Base-by-base conservation (phyloP, 2,113 vertebrate species). In the Prunella fulvescens region DNA sequence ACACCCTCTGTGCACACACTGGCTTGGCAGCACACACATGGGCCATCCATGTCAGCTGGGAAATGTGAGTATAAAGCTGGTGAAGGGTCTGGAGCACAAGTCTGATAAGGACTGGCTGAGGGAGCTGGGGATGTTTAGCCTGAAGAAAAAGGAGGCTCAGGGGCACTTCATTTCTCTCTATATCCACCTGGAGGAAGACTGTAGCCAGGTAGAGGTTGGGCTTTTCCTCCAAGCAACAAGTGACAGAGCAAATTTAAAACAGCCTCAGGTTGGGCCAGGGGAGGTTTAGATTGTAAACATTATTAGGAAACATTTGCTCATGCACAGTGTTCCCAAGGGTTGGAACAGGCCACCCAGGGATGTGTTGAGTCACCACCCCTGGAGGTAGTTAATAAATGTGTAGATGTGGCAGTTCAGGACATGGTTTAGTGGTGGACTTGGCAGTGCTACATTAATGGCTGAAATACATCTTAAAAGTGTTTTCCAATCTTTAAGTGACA, bases 31-130 rank as follows among this genome's bases (percentile, higher is more conserved):
- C 44, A 72, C 1, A 26, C 29, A 64, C 26, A 12, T 2, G 6
- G 40, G 22, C 50, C 29, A 29, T 20, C 22, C 1, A 0, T 1
- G 1, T 7, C 17, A 37, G 61, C 37, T 44, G 28, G 9, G 77
- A 90, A 86, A 86, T 3, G 11, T 0, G 3, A 81, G 6, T 19
- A 39, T 26, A 54, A 82, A 86, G 42, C 15, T 50, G 29, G 25
- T 31, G 22, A 83, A 77, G 35, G n/a, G 14, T 70, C 35, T 77
- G 56, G 42, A 83, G 18, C 40, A 54, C 12, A 61, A 19, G 47
- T 16, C 25, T 69, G n/a, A 37, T 40, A 35, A 48, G 28, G 15
- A 73, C 6, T 2, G 14, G 47, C 35, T 69, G 54, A 61, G 24
- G 40, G 47, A 42, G 25, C 18, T 42, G 25, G 35, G 14, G 14